Conservation (phyloP, 2,113 vertebrate species). For the Bagarius yarrelli region DNA sequence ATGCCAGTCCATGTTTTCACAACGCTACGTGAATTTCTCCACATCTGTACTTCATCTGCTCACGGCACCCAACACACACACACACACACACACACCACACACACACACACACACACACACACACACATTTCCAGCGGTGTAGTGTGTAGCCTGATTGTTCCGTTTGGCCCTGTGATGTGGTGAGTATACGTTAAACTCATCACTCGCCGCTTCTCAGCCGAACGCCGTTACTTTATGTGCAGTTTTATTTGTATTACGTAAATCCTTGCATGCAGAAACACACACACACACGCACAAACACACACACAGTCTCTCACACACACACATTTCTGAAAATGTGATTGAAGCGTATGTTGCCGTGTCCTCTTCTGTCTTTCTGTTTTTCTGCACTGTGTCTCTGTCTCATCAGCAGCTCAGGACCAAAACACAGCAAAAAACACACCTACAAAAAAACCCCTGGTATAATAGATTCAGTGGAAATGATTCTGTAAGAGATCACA, state of each 20-base stretch:
- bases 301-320: no score
- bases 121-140: background rate
- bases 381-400: no score
- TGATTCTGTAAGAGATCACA: no score
- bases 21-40: constrained; percentile 15
- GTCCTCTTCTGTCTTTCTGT: no score
- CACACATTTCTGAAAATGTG: no score
- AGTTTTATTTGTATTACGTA: background rate
- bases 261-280: constrained; percentile 5
- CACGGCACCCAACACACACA: background rate
- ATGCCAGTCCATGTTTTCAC: constrained; percentile 22
- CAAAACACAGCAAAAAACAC: no score
- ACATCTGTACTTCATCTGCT: constrained; percentile 24
- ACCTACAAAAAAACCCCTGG: no score
- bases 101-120: constrained; percentile 15
- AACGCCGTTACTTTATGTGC: background rate
- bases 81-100: constrained; percentile 16
- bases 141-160: background rate
- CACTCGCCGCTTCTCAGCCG: background rate
- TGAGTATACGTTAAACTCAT: background rate
- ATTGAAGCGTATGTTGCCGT: no score
- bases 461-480: no score
- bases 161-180: background rate
- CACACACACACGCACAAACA: no score
- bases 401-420: no score